Conservation (phyloP, 2,113 vertebrate species). For the Crotalus horridus region DNA sequence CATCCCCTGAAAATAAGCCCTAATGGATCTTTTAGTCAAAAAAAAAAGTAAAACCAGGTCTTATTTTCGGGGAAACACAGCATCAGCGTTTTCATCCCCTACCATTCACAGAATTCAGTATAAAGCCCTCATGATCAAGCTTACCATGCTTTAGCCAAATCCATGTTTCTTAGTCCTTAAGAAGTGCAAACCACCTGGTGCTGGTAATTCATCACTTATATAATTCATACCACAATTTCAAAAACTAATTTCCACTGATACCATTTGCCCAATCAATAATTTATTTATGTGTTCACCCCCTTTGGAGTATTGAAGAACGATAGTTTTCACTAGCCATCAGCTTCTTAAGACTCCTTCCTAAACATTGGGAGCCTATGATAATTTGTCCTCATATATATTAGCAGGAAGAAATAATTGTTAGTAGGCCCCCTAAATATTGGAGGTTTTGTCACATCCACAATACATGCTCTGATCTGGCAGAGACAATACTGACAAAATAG, state of each 20-base stretch:
- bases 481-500: neutral
- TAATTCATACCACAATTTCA: neutral
- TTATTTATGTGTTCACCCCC: neutral
- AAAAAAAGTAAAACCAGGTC: too few relatives aligned
- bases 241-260: neutral
- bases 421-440: neutral
- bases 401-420: neutral
- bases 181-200: neutral
- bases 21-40: too few relatives aligned
- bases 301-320: neutral
- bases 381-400: neutral
- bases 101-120: neutral
- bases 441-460: neutral
- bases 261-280: neutral
- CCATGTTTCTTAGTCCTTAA: neutral
- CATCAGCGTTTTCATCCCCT: neutral
- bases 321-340: neutral
- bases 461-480: neutral
- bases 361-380: neutral
- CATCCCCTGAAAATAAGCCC: too few relatives aligned
- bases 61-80: too few relatives aligned
- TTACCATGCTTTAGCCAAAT: neutral
- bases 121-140: neutral
- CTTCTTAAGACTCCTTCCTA: neutral
- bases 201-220: neutral